phyloP scores from a whole-genome alignment of 2,797 vertebrate species.

The Smutsia temminckii region DNA sequence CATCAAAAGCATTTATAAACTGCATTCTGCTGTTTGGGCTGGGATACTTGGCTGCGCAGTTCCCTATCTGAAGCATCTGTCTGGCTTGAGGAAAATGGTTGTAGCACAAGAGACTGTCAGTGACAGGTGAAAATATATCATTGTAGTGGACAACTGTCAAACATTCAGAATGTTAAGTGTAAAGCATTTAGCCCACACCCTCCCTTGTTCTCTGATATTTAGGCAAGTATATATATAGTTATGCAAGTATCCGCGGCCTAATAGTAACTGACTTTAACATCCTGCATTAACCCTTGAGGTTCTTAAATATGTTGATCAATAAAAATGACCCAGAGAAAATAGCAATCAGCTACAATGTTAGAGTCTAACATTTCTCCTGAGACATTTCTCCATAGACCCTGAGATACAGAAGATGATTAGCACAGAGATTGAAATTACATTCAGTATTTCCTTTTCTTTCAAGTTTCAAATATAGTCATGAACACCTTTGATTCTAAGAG shows the following conservation, averaged over 20 bases:
- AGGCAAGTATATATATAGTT: background rate
- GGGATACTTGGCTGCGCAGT: background rate
- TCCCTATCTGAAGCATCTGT: background rate
- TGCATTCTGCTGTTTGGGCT: background rate
- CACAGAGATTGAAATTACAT: background rate
- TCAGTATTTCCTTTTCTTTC: conserved; percentile 10
- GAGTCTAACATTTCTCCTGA: background rate
- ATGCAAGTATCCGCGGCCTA: background rate
- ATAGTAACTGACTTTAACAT: background rate
- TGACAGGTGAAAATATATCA: background rate
- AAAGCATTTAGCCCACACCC: background rate
- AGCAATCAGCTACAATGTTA: background rate
- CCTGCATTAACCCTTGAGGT: background rate
- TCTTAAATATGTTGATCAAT: background rate
- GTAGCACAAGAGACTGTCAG: background rate
- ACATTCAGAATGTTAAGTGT: background rate
- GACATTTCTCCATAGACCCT: background rate
- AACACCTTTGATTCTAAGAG: background rate
- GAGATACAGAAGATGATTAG: background rate
- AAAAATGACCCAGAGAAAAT: background rate
- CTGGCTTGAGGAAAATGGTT: background rate
- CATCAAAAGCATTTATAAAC: conserved; percentile 30
- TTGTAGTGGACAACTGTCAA: background rate
- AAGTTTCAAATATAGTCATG: background rate
- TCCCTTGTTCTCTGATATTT: background rate